Conservation (phyloP, 2,113 vertebrate species). For the Stigmatopora argus region DNA sequence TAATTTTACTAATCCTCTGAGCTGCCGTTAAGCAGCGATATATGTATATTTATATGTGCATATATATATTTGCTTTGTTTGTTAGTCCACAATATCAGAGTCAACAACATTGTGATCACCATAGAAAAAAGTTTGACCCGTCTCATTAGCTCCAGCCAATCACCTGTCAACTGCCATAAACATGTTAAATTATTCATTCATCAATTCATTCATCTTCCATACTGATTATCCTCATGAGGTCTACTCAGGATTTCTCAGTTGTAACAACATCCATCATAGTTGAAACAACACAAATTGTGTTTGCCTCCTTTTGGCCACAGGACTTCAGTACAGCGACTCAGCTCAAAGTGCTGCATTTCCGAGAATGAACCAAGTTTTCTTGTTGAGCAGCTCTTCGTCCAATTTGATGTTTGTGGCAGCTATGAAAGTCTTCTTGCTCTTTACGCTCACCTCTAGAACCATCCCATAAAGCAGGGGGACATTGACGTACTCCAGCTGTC, state of each 20-base stretch:
- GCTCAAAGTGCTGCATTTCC: slow-evolving; percentile 70
- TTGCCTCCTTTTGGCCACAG: slow-evolving; percentile 41
- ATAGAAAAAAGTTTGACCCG: no score
- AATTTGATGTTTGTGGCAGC: slow-evolving; percentile 75
- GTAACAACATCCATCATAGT: slow-evolving; percentile 27
- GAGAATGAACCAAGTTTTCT: slow-evolving; percentile 76
- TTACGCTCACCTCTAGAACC: slow-evolving; percentile 77
- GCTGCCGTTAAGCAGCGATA: no score
- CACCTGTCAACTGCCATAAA: no score
- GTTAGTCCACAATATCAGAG: no score
- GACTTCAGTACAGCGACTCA: background rate
- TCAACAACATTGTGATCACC: no score
- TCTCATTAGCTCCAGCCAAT: no score
- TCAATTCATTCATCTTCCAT: no score
- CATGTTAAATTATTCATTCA: no score
- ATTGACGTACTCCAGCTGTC: slow-evolving; percentile 71
- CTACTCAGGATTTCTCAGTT: slow-evolving; percentile 1
- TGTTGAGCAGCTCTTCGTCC: slow-evolving; percentile 61
- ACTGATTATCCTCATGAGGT: background rate
- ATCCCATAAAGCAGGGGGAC: slow-evolving; percentile 64
- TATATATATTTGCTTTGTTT: background rate
- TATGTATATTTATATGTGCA: background rate
- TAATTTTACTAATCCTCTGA: no score
- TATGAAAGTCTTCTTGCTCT: slow-evolving; percentile 75
- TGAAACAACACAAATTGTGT: background rate